Evolutionary conservation across 2,797 vertebrate genomes (phyloP).

Genomic region (Chelidonichthys spinosus): DNA sequence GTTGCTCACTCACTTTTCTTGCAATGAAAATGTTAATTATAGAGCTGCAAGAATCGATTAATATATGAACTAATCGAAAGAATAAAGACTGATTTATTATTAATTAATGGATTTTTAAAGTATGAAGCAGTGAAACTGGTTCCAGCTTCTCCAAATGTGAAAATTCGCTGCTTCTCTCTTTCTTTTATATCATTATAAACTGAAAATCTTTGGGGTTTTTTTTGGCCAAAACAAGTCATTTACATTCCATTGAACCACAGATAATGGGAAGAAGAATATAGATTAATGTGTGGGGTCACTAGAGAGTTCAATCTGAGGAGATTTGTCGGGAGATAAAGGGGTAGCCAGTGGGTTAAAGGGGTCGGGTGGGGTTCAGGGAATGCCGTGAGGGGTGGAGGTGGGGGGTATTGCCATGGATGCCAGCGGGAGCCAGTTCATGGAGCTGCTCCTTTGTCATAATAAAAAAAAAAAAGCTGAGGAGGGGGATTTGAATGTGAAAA

Average conservation of each 20-base stretch:
- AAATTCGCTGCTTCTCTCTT: neutral
- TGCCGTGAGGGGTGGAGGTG: conserved; percentile 42
- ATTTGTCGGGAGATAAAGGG: conserved; percentile 25
- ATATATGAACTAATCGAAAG: neutral
- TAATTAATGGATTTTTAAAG: too few species aligned
- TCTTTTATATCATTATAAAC: neutral
- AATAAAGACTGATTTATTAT: neutral
- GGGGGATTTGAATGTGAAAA: conserved; percentile 84
- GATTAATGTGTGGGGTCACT: conserved; percentile 12
- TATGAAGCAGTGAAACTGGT: neutral
- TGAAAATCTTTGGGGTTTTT: neutral
- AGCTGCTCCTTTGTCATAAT: conserved; percentile 79
- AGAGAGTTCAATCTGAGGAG: conserved; percentile 13
- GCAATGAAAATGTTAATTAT: neutral
- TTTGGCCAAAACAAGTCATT: conserved; percentile 2
- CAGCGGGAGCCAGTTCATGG: conserved; percentile 65
- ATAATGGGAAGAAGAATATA: neutral
- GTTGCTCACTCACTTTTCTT: neutral
- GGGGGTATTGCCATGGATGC: conserved; percentile 66
- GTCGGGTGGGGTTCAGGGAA: conserved; percentile 60
- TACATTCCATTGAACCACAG: neutral
- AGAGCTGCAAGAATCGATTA: neutral
- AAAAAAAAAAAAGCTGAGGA: conserved; percentile 62
- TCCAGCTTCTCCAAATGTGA: neutral
- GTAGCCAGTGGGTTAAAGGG: conserved; percentile 35